Percentiles rank a stretch among this genome's conserved stretches.
phyloP scores from a whole-genome alignment of 1,140 invertebrate genomes.

The Platyura marginata region DNA sequence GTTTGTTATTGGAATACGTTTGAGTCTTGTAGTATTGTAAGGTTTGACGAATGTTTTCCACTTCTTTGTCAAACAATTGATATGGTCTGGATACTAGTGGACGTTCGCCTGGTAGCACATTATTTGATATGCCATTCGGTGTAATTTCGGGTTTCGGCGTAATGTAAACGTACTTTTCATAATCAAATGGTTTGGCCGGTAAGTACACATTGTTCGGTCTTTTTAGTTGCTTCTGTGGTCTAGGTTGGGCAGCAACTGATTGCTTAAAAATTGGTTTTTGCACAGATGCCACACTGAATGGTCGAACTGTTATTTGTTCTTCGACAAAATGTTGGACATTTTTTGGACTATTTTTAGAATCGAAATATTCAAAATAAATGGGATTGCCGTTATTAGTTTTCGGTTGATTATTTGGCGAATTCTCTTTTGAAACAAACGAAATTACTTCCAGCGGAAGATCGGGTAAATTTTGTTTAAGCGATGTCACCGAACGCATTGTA shows the following conservation, averaged over 20 bases:
- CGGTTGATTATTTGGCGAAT: constrained; percentile 7
- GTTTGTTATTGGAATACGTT: constrained; percentile 19
- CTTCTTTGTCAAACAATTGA: constrained; percentile 29
- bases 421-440: constrained; percentile 11
- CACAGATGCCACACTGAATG: neutral
- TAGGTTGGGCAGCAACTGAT: neutral
- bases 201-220: constrained; percentile 9
- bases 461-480: constrained; percentile 16
- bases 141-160: constrained; percentile 26
- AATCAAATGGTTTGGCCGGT: neutral
- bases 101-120: constrained; percentile 16
- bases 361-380: constrained; percentile 24
- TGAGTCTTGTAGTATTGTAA: constrained; percentile 24
- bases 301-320: neutral
- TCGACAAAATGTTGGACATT: neutral
- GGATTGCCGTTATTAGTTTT: constrained; percentile 16
- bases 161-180: constrained; percentile 15
- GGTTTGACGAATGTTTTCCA: constrained; percentile 31
- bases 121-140: constrained; percentile 30
- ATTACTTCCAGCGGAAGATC: constrained; percentile 9
- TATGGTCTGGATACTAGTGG: constrained; percentile 18
- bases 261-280: neutral
- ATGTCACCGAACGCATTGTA: constrained; percentile 16
- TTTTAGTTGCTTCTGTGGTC: constrained; percentile 2
- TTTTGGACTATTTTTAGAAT: constrained; percentile 9